phyloP scores from a whole-genome alignment of 37 sponge, comb jelly and placozoan genomes.

The Beroe forskalii region DNA sequence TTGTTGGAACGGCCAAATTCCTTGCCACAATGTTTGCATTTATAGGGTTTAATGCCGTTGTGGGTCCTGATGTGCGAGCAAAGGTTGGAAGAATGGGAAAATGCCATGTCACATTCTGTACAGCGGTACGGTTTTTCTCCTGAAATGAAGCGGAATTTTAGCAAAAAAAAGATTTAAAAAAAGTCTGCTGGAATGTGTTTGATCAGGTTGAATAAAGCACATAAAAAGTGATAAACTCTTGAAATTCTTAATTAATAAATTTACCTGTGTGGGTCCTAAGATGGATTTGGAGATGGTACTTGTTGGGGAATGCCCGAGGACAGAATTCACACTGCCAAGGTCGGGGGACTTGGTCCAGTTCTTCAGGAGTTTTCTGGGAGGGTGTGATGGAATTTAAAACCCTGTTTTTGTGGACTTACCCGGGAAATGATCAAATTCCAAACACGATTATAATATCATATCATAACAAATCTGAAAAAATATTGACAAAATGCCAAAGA shows the following conservation, averaged over 20 bases:
- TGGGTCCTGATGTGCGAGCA: conserved; percentile 54
- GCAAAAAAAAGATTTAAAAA: neutral
- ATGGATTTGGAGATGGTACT: conserved; percentile 65
- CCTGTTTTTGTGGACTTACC: too few species aligned
- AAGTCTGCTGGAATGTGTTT: too few species aligned
- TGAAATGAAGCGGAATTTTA: neutral
- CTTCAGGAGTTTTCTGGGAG: conserved; percentile 54
- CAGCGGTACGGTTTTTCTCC: conserved; percentile 65
- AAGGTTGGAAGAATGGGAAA: conserved; percentile 58
- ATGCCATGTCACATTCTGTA: conserved; percentile 65
- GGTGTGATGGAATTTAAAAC: neutral
- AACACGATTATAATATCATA: too few species aligned
- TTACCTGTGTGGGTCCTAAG: conserved; percentile 62
- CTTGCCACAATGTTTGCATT: conserved; percentile 59
- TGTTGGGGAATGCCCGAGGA: conserved; percentile 62
- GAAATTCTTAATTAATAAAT: too few species aligned
- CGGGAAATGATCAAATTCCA: too few species aligned
- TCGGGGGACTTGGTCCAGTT: conserved; percentile 33
- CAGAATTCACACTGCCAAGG: conserved; percentile 65
- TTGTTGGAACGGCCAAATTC: conserved; percentile 64
- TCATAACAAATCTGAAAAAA: too few species aligned
- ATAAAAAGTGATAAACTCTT: too few species aligned
- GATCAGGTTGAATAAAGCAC: too few species aligned
- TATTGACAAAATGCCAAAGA: too few species aligned
- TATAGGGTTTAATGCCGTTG: conserved; percentile 62